Conservation (phyloP, 1,140 invertebrate genomes). For the Grapholita molesta region DNA sequence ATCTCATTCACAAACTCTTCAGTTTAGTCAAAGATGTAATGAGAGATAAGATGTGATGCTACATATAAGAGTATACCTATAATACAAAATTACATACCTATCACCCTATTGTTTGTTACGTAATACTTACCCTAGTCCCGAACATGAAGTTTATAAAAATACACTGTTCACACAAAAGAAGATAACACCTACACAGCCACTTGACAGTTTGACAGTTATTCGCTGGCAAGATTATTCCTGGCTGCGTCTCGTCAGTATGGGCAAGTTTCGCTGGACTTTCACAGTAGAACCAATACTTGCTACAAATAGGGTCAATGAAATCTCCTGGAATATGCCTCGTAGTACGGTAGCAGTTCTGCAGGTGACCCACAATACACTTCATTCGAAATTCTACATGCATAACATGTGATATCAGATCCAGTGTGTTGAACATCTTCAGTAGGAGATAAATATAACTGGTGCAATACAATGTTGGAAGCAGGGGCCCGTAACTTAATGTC, state of each 20-base stretch:
- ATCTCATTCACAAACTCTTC: too few relatives aligned
- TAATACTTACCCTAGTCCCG: conserved; percentile 45
- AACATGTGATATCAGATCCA: conserved; percentile 44
- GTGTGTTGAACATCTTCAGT: conserved; percentile 47
- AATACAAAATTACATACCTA: too few relatives aligned
- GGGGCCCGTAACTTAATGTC: conserved; percentile 33
- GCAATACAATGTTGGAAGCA: conserved; percentile 28
- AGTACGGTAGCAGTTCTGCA: conserved; percentile 25
- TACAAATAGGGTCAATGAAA: conserved; percentile 22
- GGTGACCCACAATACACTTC: conserved; percentile 29
- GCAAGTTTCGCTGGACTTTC: not conserved
- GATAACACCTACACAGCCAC: conserved; percentile 39
- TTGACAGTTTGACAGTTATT: conserved; percentile 25
- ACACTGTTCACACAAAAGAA: conserved; percentile 43
- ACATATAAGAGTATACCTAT: too few relatives aligned
- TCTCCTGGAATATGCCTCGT: conserved; percentile 1
- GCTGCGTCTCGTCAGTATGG: not conserved
- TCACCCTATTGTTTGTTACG: not conserved
- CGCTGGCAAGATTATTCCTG: not conserved
- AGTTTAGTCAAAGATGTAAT: too few relatives aligned
- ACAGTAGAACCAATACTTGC: conserved; percentile 33
- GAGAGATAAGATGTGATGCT: too few relatives aligned
- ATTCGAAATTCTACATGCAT: conserved; percentile 42
- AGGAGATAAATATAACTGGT: conserved; percentile 41
- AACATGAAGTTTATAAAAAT: conserved; percentile 46